Evolutionary conservation across 1,140 invertebrate genomes (phyloP).

Genomic region (Metaphire vulgaris): DNA sequence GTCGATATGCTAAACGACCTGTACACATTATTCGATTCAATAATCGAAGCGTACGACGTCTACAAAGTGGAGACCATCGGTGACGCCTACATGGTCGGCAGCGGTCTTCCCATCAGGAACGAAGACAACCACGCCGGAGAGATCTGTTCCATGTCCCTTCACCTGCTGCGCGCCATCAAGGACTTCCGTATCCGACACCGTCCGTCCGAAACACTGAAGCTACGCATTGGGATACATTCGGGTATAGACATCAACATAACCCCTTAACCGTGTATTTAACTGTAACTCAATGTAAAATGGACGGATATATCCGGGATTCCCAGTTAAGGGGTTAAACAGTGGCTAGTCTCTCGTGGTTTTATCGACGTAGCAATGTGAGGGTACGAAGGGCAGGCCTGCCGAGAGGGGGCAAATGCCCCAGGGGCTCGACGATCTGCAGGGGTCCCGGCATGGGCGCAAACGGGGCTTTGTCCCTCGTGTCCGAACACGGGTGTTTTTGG

Average conservation of each 20-base stretch:
- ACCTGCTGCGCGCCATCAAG: slow-evolving; percentile 73
- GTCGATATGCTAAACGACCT: slow-evolving; percentile 49
- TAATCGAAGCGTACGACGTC: slow-evolving; percentile 81
- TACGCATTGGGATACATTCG: slow-evolving; percentile 88
- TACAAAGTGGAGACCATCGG: slow-evolving; percentile 63
- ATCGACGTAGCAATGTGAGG: too few species aligned
- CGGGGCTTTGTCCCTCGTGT: too few species aligned
- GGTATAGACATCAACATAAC: too few species aligned
- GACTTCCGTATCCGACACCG: slow-evolving; percentile 79
- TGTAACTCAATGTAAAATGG: neutral
- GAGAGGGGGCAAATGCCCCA: too few species aligned
- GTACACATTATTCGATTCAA: slow-evolving; percentile 83
- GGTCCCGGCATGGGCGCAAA: too few species aligned
- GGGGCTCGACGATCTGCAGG: too few species aligned
- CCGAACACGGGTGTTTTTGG: too few species aligned
- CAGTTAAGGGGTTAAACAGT: too few species aligned
- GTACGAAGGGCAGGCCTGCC: too few species aligned
- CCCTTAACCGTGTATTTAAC: neutral
- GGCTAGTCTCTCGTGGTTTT: too few species aligned
- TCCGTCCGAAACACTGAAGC: slow-evolving; percentile 73
- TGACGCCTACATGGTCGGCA: slow-evolving; percentile 53
- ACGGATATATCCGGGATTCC: too few species aligned
- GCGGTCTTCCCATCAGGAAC: slow-evolving; percentile 49
- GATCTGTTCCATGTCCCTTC: slow-evolving; percentile 77
- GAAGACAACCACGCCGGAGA: slow-evolving; percentile 74